A percentile compares a stretch with the other conserved stretches of the same genome.
These are phyloP conservation scores for Drosophila colorata DNA, from an alignment of 2,888 invertebrate species.

Conservation along the genomic window DNA sequence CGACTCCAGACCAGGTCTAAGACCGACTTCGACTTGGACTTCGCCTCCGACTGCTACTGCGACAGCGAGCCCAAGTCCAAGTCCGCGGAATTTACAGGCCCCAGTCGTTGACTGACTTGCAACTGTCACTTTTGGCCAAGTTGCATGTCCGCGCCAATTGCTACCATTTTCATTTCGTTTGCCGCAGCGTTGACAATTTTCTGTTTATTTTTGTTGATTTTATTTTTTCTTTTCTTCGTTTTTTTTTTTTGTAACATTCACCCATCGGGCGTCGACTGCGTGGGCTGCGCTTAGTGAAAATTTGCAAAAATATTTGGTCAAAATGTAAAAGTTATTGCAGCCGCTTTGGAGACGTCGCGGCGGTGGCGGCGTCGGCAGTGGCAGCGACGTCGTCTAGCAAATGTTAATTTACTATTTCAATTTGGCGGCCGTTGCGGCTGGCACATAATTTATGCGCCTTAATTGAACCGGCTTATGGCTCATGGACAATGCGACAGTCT, in stretches of 20 bases:
- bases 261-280: conserved; percentile 72
- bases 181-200: conserved; percentile 67
- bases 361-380: conserved; percentile 1
- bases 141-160: conserved; percentile 77
- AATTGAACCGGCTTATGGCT: conserved; percentile 67
- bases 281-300: conserved; percentile 80
- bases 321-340: conserved; percentile 79
- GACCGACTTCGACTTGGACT: conserved; percentile 1
- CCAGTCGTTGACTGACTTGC: conserved; percentile 72
- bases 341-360: conserved; percentile 10
- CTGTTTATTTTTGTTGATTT: conserved; percentile 20
- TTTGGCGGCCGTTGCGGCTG: conserved; percentile 72
- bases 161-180: conserved; percentile 81
- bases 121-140: conserved; percentile 77
- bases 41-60: not conserved
- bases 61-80: conserved; percentile 8
- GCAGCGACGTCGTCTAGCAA: conserved; percentile 61
- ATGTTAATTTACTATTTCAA: conserved; percentile 82
- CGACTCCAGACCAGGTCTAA: conserved; percentile 36
- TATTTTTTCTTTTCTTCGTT: conserved; percentile 15
- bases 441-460: conserved; percentile 80
- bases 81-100: conserved; percentile 30
- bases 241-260: conserved; percentile 59
- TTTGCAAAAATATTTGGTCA: conserved; percentile 81
- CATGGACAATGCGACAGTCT: conserved; percentile 40